Conservation (phyloP, 2,797 vertebrate genomes). For the Lophotriccus pileatus region DNA sequence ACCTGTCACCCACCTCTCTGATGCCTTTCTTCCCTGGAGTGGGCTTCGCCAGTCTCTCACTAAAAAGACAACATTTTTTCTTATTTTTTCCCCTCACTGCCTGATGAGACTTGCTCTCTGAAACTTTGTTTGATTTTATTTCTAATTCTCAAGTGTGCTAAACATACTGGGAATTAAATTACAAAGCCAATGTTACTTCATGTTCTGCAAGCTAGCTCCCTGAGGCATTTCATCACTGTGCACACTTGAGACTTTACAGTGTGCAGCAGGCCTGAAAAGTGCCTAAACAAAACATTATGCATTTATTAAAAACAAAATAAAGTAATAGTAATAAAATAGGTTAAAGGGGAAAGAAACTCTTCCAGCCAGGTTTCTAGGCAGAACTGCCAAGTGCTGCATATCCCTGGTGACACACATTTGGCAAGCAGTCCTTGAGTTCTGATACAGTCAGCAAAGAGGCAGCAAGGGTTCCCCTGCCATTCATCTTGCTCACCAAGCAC, state of each 20-base stretch:
- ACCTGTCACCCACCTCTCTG: background rate
- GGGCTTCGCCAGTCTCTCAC: background rate
- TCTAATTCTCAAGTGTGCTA: background rate
- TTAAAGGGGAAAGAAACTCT: background rate
- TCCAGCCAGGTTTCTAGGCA: background rate
- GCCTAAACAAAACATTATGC: background rate
- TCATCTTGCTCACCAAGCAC: background rate
- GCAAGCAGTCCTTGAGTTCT: background rate
- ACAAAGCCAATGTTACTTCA: background rate
- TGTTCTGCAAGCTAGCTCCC: background rate
- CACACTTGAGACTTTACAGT: background rate
- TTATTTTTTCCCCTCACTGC: background rate
- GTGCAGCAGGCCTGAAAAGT: background rate
- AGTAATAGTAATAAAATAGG: background rate
- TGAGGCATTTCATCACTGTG: background rate
- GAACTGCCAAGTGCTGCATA: background rate
- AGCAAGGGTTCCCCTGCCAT: background rate
- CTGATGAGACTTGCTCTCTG: background rate
- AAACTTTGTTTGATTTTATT: background rate
- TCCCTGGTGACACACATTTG: background rate
- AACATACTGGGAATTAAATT: slow-evolving; percentile 9
- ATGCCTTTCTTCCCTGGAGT: background rate
- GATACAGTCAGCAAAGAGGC: background rate
- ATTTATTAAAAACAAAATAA: slow-evolving; percentile 10
- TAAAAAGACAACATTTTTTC: background rate